Evolutionary conservation across 2,888 invertebrate genomes (phyloP).

Genomic region (Nebria salina): DNA sequence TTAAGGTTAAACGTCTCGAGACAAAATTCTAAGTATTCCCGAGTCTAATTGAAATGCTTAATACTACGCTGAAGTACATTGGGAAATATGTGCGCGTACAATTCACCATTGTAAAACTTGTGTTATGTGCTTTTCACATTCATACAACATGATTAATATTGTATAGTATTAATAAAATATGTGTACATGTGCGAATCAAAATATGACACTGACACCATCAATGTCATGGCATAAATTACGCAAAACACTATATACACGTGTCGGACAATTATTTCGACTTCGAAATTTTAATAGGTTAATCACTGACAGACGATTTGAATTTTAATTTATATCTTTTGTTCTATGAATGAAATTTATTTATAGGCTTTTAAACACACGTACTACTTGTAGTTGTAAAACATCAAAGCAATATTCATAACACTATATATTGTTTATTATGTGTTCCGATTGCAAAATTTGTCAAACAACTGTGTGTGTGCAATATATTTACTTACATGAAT

Average conservation of each 20-base stretch:
- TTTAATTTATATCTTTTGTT: not conserved
- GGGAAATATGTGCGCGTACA: slow-evolving; percentile 31
- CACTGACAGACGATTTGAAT: not conserved
- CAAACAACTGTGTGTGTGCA: no score
- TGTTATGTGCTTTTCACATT: not conserved
- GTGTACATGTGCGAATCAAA: not conserved
- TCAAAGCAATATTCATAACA: not conserved
- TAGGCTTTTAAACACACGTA: slow-evolving; percentile 1
- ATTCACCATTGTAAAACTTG: not conserved
- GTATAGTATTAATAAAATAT: slow-evolving; percentile 4
- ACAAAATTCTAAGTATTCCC: slow-evolving; percentile 31
- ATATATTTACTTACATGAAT: no score
- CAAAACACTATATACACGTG: slow-evolving; percentile 5
- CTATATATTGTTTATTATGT: not conserved
- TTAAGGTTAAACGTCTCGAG: slow-evolving; percentile 17
- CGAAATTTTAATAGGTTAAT: not conserved
- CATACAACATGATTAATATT: not conserved
- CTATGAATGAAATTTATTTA: slow-evolving; percentile 13
- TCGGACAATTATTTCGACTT: not conserved
- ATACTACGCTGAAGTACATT: slow-evolving; percentile 25
- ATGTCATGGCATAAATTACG: slow-evolving; percentile 18
- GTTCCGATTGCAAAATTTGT: no score
- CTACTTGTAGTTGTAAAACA: not conserved
- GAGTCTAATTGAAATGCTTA: slow-evolving; percentile 17
- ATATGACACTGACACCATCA: not conserved